These are phyloP conservation scores for Entosphenus tridentatus DNA, from an alignment of 2,113 vertebrate genomes.

Conservation along the genomic window DNA sequence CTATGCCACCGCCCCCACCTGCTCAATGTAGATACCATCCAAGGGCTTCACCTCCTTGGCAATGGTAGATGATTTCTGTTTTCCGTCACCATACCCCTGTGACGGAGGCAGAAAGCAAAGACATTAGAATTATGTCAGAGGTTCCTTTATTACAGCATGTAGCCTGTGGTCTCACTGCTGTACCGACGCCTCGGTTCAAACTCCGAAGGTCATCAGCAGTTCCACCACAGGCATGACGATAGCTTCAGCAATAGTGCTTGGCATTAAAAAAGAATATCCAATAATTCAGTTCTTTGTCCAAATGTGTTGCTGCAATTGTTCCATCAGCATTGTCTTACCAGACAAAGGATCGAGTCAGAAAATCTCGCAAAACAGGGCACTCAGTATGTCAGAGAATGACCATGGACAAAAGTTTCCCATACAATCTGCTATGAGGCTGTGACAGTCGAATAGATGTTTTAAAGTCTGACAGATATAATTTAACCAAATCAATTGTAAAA, in stretches of 20 bases:
- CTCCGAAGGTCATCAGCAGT: background rate
- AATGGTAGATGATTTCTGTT: conserved; percentile 74
- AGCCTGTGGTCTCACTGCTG: background rate
- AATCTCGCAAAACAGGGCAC: too few relatives aligned
- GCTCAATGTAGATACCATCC: conserved; percentile 60
- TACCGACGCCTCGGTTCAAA: background rate
- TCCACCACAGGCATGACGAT: background rate
- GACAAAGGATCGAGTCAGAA: too few relatives aligned
- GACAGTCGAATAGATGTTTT: too few relatives aligned
- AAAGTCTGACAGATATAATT: too few relatives aligned
- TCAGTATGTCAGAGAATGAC: too few relatives aligned
- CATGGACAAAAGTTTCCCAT: too few relatives aligned
- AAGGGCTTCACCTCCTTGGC: conserved; percentile 79
- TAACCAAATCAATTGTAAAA: too few relatives aligned
- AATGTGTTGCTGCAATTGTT: too few relatives aligned
- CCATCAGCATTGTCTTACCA: too few relatives aligned
- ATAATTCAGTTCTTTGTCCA: background rate
- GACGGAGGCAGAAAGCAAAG: background rate
- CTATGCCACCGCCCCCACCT: conserved; percentile 25
- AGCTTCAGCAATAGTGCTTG: background rate
- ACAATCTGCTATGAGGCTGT: too few relatives aligned
- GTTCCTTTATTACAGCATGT: background rate
- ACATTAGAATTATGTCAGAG: accelerated
- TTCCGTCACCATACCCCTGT: conserved; percentile 82
- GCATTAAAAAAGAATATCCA: background rate